Evolutionary conservation across 2,113 vertebrate genomes (phyloP).

Genomic region (Cyanocitta stelleri): DNA sequence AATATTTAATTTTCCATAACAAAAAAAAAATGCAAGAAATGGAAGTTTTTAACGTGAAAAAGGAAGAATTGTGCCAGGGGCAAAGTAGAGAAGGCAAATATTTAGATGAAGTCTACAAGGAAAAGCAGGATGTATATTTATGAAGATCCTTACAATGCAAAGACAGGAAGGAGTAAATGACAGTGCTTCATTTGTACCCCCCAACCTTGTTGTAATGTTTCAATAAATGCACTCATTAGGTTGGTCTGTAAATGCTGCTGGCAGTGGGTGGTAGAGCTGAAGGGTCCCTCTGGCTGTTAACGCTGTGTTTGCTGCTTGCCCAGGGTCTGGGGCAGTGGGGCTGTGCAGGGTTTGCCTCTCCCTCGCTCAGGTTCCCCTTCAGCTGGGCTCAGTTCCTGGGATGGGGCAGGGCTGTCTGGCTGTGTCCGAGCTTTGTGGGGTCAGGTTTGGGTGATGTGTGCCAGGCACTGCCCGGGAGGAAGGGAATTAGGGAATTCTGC

Average conservation of each 20-base stretch:
- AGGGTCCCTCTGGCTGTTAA: not conserved
- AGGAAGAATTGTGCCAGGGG: not conserved
- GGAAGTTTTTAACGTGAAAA: not conserved
- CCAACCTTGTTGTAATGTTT: not conserved
- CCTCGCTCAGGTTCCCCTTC: fast-evolving
- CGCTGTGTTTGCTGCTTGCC: not conserved
- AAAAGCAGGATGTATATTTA: not conserved
- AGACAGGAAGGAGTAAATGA: not conserved
- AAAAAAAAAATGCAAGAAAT: not conserved
- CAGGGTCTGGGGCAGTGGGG: not conserved
- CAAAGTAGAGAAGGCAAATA: not conserved
- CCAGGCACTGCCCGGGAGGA: not conserved
- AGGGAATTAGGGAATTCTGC: fast-evolving
- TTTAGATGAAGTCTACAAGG: not conserved
- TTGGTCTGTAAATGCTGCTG: not conserved
- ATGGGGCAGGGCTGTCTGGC: not conserved
- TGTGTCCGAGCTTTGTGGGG: too few relatives aligned
- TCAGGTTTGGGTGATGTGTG: not conserved
- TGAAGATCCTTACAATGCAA: not conserved
- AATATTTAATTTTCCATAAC: not conserved
- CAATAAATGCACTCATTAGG: not conserved
- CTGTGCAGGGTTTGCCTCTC: not conserved
- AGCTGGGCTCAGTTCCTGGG: not conserved
- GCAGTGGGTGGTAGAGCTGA: not conserved
- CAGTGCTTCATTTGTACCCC: not conserved